Evolutionary conservation across 2,113 vertebrate species (phyloP).

Genomic region (Eretmochelys imbricata): DNA sequence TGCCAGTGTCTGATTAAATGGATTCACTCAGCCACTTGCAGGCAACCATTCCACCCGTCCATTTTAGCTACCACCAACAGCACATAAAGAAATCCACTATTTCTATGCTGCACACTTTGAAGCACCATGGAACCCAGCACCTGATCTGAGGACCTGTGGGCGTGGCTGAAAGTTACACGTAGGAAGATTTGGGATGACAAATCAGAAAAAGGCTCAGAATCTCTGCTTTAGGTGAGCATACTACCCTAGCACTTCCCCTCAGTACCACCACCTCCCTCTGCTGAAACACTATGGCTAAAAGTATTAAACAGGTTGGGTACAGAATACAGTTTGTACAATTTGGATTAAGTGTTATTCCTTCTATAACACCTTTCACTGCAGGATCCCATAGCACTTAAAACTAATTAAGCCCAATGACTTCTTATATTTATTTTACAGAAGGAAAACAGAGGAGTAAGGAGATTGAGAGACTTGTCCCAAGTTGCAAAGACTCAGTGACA

Average conservation of each 20-base stretch:
- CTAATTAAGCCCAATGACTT: too few species aligned
- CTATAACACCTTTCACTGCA: too few species aligned
- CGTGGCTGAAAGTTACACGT: too few species aligned
- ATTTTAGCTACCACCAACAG: background rate
- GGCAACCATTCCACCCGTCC: background rate
- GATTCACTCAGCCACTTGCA: background rate
- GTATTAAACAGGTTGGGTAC: too few species aligned
- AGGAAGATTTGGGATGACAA: background rate
- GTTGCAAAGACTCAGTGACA: background rate
- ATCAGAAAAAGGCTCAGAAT: background rate
- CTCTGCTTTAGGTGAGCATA: too few species aligned
- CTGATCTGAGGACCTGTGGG: too few species aligned
- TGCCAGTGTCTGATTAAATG: background rate
- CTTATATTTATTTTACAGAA: background rate
- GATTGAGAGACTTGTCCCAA: background rate
- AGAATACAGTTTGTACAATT: too few species aligned
- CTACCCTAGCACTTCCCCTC: too few species aligned
- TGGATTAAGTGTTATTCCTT: too few species aligned
- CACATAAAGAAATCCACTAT: background rate
- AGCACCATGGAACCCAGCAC: background rate
- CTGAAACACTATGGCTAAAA: too few species aligned
- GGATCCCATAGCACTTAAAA: too few species aligned
- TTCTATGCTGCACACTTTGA: rapidly evolving
- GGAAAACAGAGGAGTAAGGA: background rate
- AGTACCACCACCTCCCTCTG: too few species aligned